phyloP scores from a whole-genome alignment of 2,113 vertebrate species.

The Synodontis membranacea region DNA sequence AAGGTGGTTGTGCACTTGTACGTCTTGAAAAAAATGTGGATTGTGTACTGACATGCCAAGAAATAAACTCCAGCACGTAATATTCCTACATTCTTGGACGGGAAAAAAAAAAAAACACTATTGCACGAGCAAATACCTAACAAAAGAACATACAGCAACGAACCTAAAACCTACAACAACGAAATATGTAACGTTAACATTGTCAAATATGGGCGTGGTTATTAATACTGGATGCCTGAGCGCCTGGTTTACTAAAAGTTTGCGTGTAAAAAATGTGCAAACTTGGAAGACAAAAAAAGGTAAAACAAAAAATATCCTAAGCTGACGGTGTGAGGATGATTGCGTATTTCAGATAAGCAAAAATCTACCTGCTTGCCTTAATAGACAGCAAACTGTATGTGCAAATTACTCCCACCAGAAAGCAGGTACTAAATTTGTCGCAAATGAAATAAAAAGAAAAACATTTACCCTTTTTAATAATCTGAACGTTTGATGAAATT shows the following conservation, averaged over 20 bases:
- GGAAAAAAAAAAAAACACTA: constrained; percentile 32
- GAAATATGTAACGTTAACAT: background rate
- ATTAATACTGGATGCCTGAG: background rate
- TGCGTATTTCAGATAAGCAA: background rate
- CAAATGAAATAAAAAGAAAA: background rate
- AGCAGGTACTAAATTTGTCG: background rate
- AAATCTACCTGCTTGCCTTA: background rate
- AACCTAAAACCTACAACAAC: background rate
- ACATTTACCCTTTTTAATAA: background rate
- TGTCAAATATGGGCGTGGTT: background rate
- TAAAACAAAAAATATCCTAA: background rate
- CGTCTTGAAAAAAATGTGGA: constrained; percentile 45
- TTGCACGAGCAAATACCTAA: constrained; percentile 42
- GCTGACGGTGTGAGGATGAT: background rate
- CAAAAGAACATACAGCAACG: background rate
- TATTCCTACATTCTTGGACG: background rate
- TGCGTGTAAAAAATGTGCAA: background rate
- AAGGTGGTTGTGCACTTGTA: constrained; percentile 45
- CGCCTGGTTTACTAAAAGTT: background rate
- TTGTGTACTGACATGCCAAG: constrained; percentile 19
- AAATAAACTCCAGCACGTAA: background rate
- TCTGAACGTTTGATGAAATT: background rate
- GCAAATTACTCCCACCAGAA: background rate
- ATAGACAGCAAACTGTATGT: background rate
- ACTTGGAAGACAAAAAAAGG: background rate